phyloP scores from a whole-genome alignment of 2,113 vertebrate genomes.

The Himantopus leucocephalus region DNA sequence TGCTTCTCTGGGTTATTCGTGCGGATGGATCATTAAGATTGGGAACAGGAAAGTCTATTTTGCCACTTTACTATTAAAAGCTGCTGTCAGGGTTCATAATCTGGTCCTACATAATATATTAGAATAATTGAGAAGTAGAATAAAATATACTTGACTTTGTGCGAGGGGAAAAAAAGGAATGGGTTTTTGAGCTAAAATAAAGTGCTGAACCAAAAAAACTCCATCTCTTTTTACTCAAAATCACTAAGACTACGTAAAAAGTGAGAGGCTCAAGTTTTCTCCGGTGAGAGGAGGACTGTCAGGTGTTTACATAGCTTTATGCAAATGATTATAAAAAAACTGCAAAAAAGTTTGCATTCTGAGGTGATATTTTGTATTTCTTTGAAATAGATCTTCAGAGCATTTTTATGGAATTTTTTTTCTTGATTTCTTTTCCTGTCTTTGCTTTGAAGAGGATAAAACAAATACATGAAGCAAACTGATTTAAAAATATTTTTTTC shows the following conservation, averaged over 20 bases:
- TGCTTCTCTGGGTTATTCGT: accelerated
- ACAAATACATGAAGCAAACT: neutral
- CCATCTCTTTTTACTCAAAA: neutral
- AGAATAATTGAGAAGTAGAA: neutral
- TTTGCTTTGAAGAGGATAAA: neutral
- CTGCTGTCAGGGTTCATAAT: neutral
- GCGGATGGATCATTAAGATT: neutral
- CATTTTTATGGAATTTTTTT: neutral
- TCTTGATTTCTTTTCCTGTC: neutral
- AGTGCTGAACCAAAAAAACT: neutral
- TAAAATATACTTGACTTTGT: neutral
- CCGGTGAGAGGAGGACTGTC: neutral
- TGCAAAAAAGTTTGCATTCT: neutral
- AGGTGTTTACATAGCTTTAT: neutral
- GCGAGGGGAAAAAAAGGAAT: accelerated
- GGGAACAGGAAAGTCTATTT: neutral
- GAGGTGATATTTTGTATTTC: neutral
- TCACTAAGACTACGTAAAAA: neutral
- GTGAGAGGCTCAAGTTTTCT: neutral
- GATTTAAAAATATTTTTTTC: neutral
- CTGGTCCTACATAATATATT: neutral
- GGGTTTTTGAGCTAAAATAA: neutral
- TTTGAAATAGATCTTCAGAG: neutral
- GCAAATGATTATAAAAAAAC: neutral
- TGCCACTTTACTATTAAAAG: neutral